Conservation (phyloP, 2,797 vertebrate species). For the Denticeps clupeoides region DNA sequence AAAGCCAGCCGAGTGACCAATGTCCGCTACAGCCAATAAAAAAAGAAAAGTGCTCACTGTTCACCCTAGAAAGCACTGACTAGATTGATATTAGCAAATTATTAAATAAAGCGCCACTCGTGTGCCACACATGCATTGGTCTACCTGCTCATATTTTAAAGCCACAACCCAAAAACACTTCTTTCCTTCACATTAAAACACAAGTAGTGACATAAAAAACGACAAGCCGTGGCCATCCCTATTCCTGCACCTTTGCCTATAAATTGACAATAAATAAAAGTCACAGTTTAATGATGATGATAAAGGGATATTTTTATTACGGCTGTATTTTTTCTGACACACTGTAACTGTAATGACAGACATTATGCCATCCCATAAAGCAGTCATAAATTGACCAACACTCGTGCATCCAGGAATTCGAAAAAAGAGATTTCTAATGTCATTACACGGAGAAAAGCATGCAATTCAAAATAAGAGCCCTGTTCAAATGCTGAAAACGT, state of each 20-base stretch:
- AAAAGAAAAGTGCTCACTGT: too few relatives aligned
- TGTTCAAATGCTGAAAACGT: too few relatives aligned
- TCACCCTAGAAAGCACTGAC: too few relatives aligned
- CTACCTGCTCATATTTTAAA: too few relatives aligned
- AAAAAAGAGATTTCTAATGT: background rate
- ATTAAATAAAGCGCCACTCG: too few relatives aligned
- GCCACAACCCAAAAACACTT: background rate
- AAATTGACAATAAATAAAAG: conserved; percentile 54
- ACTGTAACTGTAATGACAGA: conserved; percentile 66
- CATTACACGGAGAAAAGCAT: too few relatives aligned
- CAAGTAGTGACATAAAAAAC: background rate
- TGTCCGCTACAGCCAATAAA: too few relatives aligned
- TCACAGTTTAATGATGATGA: conserved; percentile 56
- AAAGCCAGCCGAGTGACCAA: too few relatives aligned
- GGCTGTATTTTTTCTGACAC: conserved; percentile 55
- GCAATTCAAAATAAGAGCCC: too few relatives aligned
- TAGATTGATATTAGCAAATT: too few relatives aligned
- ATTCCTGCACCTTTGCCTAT: conserved; percentile 46
- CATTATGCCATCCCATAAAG: conserved; percentile 56
- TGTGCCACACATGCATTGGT: too few relatives aligned
- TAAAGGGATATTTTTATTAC: conserved; percentile 62
- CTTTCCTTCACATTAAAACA: background rate
- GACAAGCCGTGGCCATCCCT: too few relatives aligned
- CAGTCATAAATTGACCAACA: conserved; percentile 56
- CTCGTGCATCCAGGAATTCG: conserved; percentile 30